Evolutionary conservation across 2,113 vertebrate species (phyloP), one percentile per base, ranked within the genome.

Genomic region (Microtus richardsoni): DNA sequence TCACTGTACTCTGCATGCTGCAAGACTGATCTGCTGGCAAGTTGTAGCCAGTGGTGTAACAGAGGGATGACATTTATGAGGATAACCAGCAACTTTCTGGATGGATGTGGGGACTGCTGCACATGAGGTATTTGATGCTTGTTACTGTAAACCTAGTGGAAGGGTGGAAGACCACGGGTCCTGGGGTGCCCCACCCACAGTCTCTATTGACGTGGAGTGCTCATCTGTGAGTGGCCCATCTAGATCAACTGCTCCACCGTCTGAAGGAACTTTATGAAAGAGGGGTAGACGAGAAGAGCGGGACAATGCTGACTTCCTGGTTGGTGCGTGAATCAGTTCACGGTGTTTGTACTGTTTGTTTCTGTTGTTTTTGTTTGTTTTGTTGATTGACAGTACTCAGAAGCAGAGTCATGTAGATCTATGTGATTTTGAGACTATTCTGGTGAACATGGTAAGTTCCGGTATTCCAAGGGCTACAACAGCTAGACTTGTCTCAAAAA

Each of bases 241-340:
- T 30, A 33, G 21, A 52, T 52, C 36, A 52, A 16, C 30, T 52
- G 14, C 16, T 30, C 3, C 16, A 36, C 8, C 4, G 16, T 19
- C 44, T 78, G 7, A 52, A 78, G 47, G 14, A 78, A 78, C 28
- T 78, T 78, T 52, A 21, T 30, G 12, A 24, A n/a, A 30, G 10
- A 36, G 49, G 1, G 19, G 11, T 47, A 13, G 4, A 39, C 24
- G 11, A 39, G 19, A 58, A 58, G 21, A n/a, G 21, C 2, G 0
- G 10, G 10, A 21, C 54, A 58, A 58, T 58, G 21, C 21, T 58
- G 21, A 22, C 49, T 12, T 80, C 52, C 30, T 19, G 52, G 52
- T 10, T 80, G 10, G 52, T 52, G 7, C 8, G 10, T 5, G 16
- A 8, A 52, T 79, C 30, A 82, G 5, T 24, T 58, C 33, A 82